Conservation (phyloP, 2,888 invertebrate genomes). For the Branchinecta sandiegonensis region DNA sequence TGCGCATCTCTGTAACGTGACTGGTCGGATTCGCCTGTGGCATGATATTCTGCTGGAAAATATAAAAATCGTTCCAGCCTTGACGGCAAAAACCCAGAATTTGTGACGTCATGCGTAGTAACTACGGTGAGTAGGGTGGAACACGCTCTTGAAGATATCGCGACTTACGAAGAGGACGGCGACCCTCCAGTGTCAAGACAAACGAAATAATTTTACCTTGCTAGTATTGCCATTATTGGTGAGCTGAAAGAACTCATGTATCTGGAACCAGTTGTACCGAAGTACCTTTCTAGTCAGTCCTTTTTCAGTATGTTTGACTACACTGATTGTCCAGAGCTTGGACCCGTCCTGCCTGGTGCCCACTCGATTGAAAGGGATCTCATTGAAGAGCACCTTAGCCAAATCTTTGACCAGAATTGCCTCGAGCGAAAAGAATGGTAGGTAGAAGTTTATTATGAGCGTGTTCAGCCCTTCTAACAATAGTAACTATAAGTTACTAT, state of each 20-base stretch:
- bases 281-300: no score
- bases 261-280: constrained; percentile 62
- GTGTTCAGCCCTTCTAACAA: no score
- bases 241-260: constrained; percentile 87
- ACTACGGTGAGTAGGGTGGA: no score
- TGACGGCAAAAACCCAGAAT: no score
- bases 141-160: no score
- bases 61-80: no score
- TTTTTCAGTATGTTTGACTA: constrained; percentile 76
- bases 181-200: background rate
- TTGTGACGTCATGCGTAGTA: no score
- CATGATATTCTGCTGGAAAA: no score
- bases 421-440: constrained; percentile 84
- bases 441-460: constrained; percentile 25
- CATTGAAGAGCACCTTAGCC: constrained; percentile 91
- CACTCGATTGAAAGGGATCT: constrained; percentile 95
- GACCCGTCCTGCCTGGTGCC: constrained; percentile 63
- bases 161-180: no score
- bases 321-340: constrained; percentile 85
- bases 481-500: no score
- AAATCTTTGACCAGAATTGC: constrained; percentile 75
- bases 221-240: constrained; percentile 57
- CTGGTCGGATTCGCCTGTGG: no score
- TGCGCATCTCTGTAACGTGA: no score
- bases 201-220: constrained; percentile 43